Evolutionary conservation across 2,113 vertebrate species (phyloP), one percentile per base, ranked within the genome.

Genomic region (Semicossyphus pulcher): DNA sequence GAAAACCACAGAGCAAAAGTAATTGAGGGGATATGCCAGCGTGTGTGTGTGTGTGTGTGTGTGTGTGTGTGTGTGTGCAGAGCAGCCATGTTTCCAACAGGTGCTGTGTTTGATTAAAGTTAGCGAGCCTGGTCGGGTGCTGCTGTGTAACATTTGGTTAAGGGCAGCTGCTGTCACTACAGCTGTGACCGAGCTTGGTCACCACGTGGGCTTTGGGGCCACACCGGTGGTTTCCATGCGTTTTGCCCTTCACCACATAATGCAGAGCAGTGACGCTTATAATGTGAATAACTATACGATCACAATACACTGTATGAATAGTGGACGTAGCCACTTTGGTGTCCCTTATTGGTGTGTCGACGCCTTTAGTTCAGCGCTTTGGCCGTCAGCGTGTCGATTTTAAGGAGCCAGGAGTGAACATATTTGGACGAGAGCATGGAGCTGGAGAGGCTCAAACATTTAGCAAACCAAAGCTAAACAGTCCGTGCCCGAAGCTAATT

Each of bases 61-160:
- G 37, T 39, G 65, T 62, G 66, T 52, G 34, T 51, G 18, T 49
- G 56, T 69, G 69, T 29, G 70, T 58, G 26, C 31, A 58, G 34
- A 44, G 8, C n/a, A 56, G 44, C 64, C 67, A 66, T 83, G 78
- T 87, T 86, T 87, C 86, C 80, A 86, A 88, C 91, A 92, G 86
- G 86, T 90, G 91, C 76, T 88, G 77, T 52, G 25, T 86, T 84
- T 84, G 86, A 90, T 89, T 83, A 89, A 87, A 84, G 56, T 67
- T 77, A 52, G 67, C 41, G 76, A 67, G 83, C 54, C 73, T 62
- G 80, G 63, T 78, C n/a, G 26, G 62, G 65, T 83, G 80, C 87
- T 89, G 88, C 82, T 85, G 84, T 87, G 75, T 68, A 83, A 83
- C 90, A 81, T 88, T 86, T 83, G 79, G 78, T 76, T 69, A 25